Evolutionary conservation across 2,113 vertebrate species (phyloP).

Genomic region (Rhea americana): DNA sequence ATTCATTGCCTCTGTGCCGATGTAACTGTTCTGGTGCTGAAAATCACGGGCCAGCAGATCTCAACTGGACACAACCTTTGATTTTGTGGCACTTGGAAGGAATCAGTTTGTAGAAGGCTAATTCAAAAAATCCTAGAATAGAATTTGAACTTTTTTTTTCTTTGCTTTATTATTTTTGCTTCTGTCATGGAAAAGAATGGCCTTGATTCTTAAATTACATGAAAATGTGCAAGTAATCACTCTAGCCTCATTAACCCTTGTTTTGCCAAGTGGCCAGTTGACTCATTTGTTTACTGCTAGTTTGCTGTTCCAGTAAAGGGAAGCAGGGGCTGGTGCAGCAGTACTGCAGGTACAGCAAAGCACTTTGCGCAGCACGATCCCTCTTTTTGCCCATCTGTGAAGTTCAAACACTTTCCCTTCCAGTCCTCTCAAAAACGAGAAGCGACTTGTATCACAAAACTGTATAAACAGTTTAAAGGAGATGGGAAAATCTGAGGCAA

Average conservation of each 20-base stretch:
- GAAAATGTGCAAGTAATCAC: conserved; percentile 18
- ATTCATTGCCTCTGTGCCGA: not conserved
- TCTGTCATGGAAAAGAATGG: not conserved
- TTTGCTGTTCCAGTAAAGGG: not conserved
- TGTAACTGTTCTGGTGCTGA: conserved; percentile 6
- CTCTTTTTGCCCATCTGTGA: not conserved
- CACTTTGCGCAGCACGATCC: not conserved
- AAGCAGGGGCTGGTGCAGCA: not conserved
- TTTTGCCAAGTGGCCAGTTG: not conserved
- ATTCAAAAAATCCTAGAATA: not conserved
- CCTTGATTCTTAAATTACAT: not conserved
- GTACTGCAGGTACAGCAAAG: not conserved
- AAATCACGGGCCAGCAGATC: not conserved
- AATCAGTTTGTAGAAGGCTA: not conserved
- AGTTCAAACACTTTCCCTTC: not conserved
- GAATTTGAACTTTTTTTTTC: not conserved
- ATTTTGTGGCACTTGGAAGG: not conserved
- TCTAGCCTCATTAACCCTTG: conserved; percentile 9
- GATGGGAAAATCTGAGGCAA: not conserved
- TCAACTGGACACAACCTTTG: not conserved
- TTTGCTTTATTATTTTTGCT: not conserved
- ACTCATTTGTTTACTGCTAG: not conserved
- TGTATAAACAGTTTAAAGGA: rapidly evolving
- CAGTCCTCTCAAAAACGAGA: not conserved
- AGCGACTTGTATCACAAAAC: not conserved